Base-by-base conservation (phyloP, 2,797 vertebrate species). In the Anguilla anguilla region DNA sequence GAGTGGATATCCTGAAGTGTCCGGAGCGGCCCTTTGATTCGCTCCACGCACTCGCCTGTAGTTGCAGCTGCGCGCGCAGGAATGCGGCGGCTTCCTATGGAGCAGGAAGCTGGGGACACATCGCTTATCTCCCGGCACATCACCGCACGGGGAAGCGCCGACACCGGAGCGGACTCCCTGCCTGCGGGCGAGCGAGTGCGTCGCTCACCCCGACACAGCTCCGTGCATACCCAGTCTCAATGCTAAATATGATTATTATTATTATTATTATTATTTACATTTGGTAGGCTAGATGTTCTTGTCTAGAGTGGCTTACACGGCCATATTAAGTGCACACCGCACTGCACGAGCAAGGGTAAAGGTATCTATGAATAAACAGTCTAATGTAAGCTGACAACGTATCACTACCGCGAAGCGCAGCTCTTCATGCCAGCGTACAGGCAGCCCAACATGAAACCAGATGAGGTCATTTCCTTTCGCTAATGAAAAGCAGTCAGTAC, bases 381-480 rank as follows among this genome's bases (percentile, higher is more conserved):
- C 35, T 22, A 82, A 51, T 82, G 25, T 25, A 82, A 82, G 25
- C 43, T 49, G 43, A 82, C 79, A 51, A 82, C 22, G 46, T 49
- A 49, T 49, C 43, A 51, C 43, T 25, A 82, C 79, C 11, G 25
- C 51, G 49, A 43, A 28, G 83, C n/a, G 5, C 28, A 7, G 51
- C 46, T 57, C n/a, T 35, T 57, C 83, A 59, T 57, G 83, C 51
- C 53, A 84, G 83, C 19, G 51, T 13, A 57, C 83, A 57, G n/a
- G 83, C 51, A 84, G 83, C 51, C 25, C 55, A 35, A 85, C 67
- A 64, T 5, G 35, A 87, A 83, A 83, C 79, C 67, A 88, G 61
- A 88, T 88, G 87, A 85, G 53, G 39, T 79, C 67, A 88, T 74
- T 88, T 85, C 86, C 86, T 87, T 0, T 72, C n/a, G 13, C 53